Conservation (phyloP, 92 coral and sea anemone species). For the Galaxea fascicularis region DNA sequence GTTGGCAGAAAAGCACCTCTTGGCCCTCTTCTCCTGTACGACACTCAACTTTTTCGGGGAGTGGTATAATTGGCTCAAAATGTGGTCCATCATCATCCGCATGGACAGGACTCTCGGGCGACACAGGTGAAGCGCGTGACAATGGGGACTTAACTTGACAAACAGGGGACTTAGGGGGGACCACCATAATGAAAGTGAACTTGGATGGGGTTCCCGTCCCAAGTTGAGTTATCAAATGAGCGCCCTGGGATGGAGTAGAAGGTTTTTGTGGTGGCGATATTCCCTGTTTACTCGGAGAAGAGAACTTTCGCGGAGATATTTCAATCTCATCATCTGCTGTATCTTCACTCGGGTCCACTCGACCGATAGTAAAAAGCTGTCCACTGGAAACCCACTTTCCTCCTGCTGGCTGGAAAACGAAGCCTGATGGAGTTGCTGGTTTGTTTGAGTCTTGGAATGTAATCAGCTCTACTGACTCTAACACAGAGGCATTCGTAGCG, state of each 20-base stretch:
- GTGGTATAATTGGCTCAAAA: constrained; percentile 93
- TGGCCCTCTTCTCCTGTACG: constrained; percentile 95
- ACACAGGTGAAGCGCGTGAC: constrained; percentile 53
- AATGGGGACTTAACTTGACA: constrained; percentile 40
- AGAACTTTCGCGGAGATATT: constrained; percentile 62
- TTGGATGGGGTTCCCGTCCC: constrained; percentile 69
- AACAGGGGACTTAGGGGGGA: constrained; percentile 42
- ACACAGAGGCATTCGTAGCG: background rate
- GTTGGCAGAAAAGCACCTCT: constrained; percentile 74
- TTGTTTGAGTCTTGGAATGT: constrained; percentile 17
- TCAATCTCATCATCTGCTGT: constrained; percentile 54
- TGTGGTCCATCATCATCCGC: constrained; percentile 89
- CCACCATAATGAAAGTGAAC: constrained; percentile 73
- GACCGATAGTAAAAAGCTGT: constrained; percentile 83
- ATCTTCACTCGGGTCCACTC: constrained; percentile 57
- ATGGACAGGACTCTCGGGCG: constrained; percentile 69
- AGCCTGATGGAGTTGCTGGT: background rate
- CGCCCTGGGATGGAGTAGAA: constrained; percentile 2
- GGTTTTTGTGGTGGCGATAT: constrained; percentile 18
- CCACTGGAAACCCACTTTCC: background rate
- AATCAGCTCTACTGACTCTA: constrained; percentile 9
- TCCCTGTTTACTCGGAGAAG: constrained; percentile 64
- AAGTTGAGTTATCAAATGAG: constrained; percentile 53
- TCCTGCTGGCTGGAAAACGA: constrained; percentile 10
- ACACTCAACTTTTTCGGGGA: constrained; percentile 81